A percentile compares a stretch with the other conserved stretches of the same genome.
These are phyloP conservation scores for Notechis scutatus DNA, from an alignment of 2,113 vertebrate genomes.

Conservation along the genomic window DNA sequence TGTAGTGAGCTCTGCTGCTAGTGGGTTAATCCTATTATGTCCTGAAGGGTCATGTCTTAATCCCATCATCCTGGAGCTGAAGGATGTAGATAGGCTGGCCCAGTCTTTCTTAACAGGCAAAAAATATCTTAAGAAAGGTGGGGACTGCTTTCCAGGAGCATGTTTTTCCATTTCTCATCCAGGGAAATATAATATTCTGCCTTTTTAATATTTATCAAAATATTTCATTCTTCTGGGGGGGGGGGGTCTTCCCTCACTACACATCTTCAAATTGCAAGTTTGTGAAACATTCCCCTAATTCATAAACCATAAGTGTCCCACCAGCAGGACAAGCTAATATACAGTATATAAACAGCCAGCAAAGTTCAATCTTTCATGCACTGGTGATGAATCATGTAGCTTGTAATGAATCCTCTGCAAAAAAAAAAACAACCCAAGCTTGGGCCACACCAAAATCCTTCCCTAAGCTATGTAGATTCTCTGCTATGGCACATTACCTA, in stretches of 20 bases:
- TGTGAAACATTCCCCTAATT: not conserved
- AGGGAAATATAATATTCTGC: no score
- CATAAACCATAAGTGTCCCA: not conserved
- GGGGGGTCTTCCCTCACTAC: not conserved
- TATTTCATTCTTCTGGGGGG: no score
- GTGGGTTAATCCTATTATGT: no score
- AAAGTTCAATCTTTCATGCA: not conserved
- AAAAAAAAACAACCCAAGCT: not conserved
- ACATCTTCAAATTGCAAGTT: not conserved
- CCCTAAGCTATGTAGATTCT: not conserved
- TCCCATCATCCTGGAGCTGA: no score
- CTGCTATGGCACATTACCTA: not conserved
- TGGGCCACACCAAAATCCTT: not conserved
- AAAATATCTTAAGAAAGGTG: no score
- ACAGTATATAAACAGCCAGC: not conserved
- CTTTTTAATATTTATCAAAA: no score
- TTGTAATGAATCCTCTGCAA: not conserved
- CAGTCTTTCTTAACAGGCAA: no score
- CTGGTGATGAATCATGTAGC: not conserved
- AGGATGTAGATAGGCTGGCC: no score
- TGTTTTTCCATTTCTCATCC: no score
- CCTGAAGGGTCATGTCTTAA: no score
- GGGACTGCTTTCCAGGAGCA: no score
- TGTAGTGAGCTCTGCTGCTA: no score
- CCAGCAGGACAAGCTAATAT: not conserved